Evolutionary conservation across 1,140 invertebrate genomes (phyloP), one percentile per base, ranked within the genome.

Genomic region (Dendrolimus kikuchii): DNA sequence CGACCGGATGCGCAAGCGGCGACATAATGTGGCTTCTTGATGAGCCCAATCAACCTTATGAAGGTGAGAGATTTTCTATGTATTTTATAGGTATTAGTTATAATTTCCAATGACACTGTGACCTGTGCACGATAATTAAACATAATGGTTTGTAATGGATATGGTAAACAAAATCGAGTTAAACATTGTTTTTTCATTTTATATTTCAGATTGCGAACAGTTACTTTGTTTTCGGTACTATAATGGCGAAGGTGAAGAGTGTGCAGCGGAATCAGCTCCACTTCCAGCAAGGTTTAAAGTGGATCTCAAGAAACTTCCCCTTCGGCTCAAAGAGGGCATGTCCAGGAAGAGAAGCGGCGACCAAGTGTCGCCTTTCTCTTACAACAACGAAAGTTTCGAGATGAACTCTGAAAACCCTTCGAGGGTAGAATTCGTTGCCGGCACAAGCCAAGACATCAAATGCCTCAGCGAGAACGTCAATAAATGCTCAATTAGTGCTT

Each of bases 1-100:
- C 82, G 59, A 78, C 76, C 82, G 82, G 82, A 84, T 86, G 81
- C 68, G 74, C 81, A 66, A 77, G 66, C 69, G 83, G 80, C 74
- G 73, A 83, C 81, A 84, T 81, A 77, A 88, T 88, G 87, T 88
- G 87, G 85, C 81, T 88, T 74, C 84, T 87, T 78, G 83, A 87
- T 75, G 84, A 87, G 77, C 87, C 84, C 66, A 87, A 86, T 75
- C 83, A 83, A 68, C 81, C 81, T 71, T 84, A 86, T 77, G 81
- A 84, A 86, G 83, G 83, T 86, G 68, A 79, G 36, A 8, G 23
- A 7, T 38, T 7, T 38, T 48, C 46, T 48, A 36, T 0, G 8
- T 6, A 5, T 3, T 46, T 46, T 9, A 10, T 10, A 10, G 6
- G 23, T 6, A 10, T 4, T 48, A 8, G 4, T 47, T 47, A 9